Evolutionary conservation across 2,113 vertebrate genomes (phyloP).

Genomic region (Cyprinodon tularosa): DNA sequence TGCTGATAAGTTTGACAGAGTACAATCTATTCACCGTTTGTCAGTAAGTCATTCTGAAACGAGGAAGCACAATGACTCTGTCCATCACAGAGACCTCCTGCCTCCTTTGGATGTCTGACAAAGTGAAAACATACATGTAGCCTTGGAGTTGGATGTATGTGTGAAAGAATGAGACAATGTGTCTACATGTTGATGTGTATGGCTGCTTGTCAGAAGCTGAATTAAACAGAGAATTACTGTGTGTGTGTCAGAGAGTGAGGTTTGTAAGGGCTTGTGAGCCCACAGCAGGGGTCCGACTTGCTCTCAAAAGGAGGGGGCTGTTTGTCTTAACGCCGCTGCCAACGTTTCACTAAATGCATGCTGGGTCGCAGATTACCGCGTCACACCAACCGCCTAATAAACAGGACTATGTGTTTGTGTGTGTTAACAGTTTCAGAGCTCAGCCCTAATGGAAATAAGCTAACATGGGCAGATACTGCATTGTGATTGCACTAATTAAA

Average conservation of each 20-base stretch:
- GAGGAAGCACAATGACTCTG: conserved; percentile 1
- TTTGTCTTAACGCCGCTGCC: conserved; percentile 86
- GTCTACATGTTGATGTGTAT: not conserved
- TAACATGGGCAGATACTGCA: conserved; percentile 41
- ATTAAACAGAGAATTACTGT: conserved; percentile 16
- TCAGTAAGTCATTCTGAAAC: conserved; percentile 3
- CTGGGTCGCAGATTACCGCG: conserved; percentile 83
- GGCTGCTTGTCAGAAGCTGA: conserved; percentile 8
- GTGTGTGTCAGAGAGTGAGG: conserved; percentile 55
- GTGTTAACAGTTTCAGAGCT: conserved; percentile 52
- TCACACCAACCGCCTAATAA: conserved; percentile 57
- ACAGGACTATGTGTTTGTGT: conserved; percentile 39
- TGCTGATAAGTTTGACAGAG: not conserved
- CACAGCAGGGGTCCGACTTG: conserved; percentile 83
- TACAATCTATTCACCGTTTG: not conserved
- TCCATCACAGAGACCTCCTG: not conserved
- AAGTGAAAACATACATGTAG: not conserved
- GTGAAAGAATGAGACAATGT: conserved; percentile 5
- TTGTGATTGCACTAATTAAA: conserved; percentile 71
- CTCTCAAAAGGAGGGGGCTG: conserved; percentile 71
- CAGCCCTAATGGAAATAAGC: conserved; percentile 53
- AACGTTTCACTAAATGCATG: conserved; percentile 83
- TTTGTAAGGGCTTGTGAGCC: conserved; percentile 81
- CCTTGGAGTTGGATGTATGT: not conserved
- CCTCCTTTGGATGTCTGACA: not conserved